Conservation (phyloP, 2,888 invertebrate genomes). For the Rhingia rostrata region DNA sequence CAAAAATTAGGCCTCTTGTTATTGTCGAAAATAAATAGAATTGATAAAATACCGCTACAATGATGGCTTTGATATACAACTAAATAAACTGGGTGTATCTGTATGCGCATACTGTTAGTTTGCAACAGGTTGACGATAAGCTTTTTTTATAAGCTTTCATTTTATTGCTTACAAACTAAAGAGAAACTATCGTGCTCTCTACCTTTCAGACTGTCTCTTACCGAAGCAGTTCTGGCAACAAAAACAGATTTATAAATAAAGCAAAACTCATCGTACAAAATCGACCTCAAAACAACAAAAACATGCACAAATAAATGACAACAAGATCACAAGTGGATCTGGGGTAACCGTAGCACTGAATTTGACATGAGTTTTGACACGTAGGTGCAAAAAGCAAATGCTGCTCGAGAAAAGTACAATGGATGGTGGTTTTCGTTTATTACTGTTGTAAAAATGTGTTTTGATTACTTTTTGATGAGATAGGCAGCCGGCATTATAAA, state of each 20-base stretch:
- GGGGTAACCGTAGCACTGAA: neutral
- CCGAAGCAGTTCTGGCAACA: neutral
- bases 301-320: neutral
- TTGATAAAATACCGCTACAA: conserved; percentile 11
- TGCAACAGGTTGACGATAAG: conserved; percentile 44
- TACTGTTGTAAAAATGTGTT: conserved; percentile 33
- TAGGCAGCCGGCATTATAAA: too few species aligned
- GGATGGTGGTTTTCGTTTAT: conserved; percentile 16
- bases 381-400: conserved; percentile 47
- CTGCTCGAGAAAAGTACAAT: conserved; percentile 8
- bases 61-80: neutral
- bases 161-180: neutral
- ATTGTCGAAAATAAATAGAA: conserved; percentile 27
- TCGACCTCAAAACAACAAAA: conserved; percentile 59
- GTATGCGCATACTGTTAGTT: neutral
- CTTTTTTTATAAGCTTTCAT: neutral
- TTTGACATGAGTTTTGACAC: conserved; percentile 67
- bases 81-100: conserved; percentile 10
- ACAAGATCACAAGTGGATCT: neutral
- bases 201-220: neutral
- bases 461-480: conserved; percentile 18
- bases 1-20: conserved; percentile 24
- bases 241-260: conserved; percentile 26
- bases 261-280: conserved; percentile 12
- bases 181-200: conserved; percentile 5